Conservation (phyloP, 2,797 vertebrate species). For the Phalanger gymnotis region DNA sequence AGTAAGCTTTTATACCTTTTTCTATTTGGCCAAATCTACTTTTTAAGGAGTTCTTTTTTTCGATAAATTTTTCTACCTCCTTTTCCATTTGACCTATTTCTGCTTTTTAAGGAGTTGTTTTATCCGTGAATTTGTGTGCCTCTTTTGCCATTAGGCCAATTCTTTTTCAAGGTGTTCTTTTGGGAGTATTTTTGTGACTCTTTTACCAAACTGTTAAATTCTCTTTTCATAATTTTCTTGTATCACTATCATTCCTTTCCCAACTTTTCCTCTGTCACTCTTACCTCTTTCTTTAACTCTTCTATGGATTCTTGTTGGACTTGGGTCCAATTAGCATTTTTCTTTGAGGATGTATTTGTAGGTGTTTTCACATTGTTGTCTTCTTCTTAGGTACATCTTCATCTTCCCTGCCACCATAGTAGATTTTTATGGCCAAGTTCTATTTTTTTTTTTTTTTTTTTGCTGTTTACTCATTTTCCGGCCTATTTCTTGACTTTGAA, state of each 20-base stretch:
- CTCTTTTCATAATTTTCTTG: background rate
- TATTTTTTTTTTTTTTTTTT: no score
- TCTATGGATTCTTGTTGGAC: background rate
- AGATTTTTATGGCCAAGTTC: no score
- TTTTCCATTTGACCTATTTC: background rate
- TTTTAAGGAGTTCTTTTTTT: background rate
- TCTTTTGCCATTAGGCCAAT: background rate
- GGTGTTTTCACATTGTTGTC: background rate
- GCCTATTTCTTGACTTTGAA: no score
- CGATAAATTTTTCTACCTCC: background rate
- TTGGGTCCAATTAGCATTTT: background rate
- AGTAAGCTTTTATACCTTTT: background rate
- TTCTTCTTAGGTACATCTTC: no score
- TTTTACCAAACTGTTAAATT: background rate
- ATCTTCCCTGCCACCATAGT: no score
- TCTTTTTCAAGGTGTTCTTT: background rate
- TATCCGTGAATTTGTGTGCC: background rate
- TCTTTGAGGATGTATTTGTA: background rate
- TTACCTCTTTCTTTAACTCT: background rate
- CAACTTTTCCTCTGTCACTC: background rate
- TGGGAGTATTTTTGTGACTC: background rate
- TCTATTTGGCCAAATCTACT: background rate
- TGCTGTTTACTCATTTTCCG: no score
- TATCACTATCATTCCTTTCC: background rate
- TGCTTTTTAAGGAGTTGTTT: background rate